Evolutionary conservation across 2,113 vertebrate genomes (phyloP).

Genomic region (Rhinolophus sinicus): DNA sequence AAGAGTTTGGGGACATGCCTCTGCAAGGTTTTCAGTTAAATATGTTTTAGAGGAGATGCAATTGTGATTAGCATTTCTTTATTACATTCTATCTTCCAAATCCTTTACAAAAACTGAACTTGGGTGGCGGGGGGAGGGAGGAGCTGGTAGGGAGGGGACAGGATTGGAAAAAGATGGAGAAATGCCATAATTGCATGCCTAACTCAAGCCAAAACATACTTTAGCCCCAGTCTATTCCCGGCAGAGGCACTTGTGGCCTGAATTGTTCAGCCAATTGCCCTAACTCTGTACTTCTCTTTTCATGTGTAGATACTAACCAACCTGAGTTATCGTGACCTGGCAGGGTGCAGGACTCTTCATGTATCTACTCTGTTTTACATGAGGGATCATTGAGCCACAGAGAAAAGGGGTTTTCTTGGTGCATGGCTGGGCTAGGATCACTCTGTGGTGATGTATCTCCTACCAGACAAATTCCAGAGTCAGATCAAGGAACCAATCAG

Average conservation of each 20-base stretch:
- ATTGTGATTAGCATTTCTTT: slow-evolving; percentile 20
- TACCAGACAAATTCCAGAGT: slow-evolving; percentile 24
- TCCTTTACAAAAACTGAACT: slow-evolving; percentile 10
- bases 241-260: slow-evolving; percentile 61
- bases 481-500: not conserved
- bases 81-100: slow-evolving; percentile 51
- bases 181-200: slow-evolving; percentile 57
- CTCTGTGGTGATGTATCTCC: not conserved
- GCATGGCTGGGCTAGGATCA: not conserved
- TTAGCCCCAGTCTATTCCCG: slow-evolving; percentile 36
- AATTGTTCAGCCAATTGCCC: not conserved
- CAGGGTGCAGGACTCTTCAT: not conserved
- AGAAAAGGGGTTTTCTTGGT: slow-evolving; percentile 45
- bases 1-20: not conserved
- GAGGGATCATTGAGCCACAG: not conserved
- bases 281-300: slow-evolving; percentile 30
- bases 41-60: not conserved
- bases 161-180: slow-evolving; percentile 2
- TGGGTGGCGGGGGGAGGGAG: not conserved
- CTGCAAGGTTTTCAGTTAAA: slow-evolving; percentile 4
- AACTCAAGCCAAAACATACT: slow-evolving; percentile 68
- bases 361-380: slow-evolving; percentile 24
- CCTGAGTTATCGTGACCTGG: not conserved
- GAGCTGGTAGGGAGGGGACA: not conserved
- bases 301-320: not conserved